phyloP scores from a whole-genome alignment of 2,797 vertebrate genomes.

The Alectoris magna region DNA sequence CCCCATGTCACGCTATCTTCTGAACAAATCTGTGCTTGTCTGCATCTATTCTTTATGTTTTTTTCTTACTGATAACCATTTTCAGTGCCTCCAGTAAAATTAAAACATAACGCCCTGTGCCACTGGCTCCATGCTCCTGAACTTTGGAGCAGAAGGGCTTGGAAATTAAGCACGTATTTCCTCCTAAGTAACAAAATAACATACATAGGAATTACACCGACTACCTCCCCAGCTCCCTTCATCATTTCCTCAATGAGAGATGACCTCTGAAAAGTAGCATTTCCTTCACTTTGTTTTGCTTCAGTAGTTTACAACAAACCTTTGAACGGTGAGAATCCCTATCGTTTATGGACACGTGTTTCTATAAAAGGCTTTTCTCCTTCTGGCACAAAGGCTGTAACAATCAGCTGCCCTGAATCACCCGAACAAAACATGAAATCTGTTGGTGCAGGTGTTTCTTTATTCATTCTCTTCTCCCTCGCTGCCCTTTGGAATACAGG shows the following conservation, averaged over 20 bases:
- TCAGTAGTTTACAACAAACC: constrained; percentile 46
- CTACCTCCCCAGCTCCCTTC: background rate
- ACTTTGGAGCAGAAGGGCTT: constrained; percentile 33
- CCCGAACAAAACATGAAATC: constrained; percentile 41
- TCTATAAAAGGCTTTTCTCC: background rate
- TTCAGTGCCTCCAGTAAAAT: background rate
- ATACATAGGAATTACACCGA: background rate
- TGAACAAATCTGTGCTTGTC: background rate
- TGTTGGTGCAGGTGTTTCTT: background rate
- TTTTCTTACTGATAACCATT: background rate
- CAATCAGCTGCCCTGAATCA: background rate
- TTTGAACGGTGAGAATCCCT: constrained; percentile 27
- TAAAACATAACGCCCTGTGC: background rate
- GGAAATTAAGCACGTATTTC: background rate
- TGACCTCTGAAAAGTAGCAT: constrained; percentile 27
- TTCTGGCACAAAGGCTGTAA: background rate
- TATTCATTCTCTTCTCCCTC: constrained; percentile 1
- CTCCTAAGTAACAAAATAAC: background rate
- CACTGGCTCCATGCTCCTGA: background rate
- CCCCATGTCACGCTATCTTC: background rate
- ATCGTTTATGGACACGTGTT: background rate
- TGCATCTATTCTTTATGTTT: background rate
- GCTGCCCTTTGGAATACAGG: constrained; percentile 24
- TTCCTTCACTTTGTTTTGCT: background rate
- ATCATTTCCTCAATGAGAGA: background rate